Evolutionary conservation across 2,113 vertebrate genomes (phyloP).

Genomic region (Rana temporaria): DNA sequence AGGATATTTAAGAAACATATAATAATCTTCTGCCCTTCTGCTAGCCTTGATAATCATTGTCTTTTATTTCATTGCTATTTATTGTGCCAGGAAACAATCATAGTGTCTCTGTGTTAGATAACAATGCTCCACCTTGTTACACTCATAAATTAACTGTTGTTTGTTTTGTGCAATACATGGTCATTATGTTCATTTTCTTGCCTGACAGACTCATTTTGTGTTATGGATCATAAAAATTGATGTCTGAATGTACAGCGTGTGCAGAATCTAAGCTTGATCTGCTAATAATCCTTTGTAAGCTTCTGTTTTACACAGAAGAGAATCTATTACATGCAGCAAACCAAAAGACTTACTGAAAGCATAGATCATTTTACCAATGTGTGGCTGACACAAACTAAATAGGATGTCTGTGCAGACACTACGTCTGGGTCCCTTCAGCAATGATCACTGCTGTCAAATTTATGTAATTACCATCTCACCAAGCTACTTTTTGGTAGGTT

Average conservation of each 20-base stretch:
- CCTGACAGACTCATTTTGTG: not conserved
- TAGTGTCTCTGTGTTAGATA: not conserved
- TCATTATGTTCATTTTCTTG: not conserved
- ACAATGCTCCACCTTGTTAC: no score
- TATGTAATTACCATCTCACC: no score
- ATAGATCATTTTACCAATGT: no score
- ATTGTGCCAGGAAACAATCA: not conserved
- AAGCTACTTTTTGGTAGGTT: no score
- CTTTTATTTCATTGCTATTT: not conserved
- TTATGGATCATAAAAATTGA: not conserved
- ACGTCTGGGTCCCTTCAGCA: no score
- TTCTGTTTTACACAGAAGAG: no score
- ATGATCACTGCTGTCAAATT: no score
- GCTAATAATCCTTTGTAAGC: slow-evolving; percentile 2
- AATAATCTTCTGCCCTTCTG: not conserved
- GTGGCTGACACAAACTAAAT: no score
- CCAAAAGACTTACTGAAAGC: no score
- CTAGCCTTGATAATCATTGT: slow-evolving; percentile 12
- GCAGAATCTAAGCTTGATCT: not conserved
- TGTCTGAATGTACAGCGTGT: not conserved
- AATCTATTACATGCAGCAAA: no score
- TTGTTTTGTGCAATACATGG: not conserved
- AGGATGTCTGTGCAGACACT: no score
- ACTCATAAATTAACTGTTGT: not conserved
- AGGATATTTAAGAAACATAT: not conserved